Percentiles rank a stretch among this genome's conserved stretches.
These are phyloP conservation scores for Drosophila flavopinicola DNA, from an alignment of 2,888 invertebrate genomes.

Conservation along the genomic window DNA sequence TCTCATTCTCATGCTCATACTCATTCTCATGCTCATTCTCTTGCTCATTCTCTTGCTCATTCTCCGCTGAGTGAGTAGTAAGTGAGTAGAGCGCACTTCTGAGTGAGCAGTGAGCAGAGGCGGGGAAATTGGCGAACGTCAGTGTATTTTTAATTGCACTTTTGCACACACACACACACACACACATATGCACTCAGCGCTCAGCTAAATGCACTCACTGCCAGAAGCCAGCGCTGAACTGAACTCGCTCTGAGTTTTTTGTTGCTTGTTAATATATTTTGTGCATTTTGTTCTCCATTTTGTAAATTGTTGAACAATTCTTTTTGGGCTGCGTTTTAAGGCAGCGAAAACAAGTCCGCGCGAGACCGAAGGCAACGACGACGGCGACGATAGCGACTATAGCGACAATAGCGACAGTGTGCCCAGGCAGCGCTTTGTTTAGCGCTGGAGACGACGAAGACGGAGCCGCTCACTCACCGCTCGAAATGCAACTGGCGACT, in stretches of 20 bases:
- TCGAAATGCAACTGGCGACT: conserved; percentile 77
- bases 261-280: conserved; percentile 31
- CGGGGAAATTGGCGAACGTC: conserved; percentile 57
- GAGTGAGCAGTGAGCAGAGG: conserved; percentile 37
- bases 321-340: conserved; percentile 57
- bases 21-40: conserved; percentile 22
- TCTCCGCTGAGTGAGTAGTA: conserved; percentile 38
- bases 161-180: conserved; percentile 25
- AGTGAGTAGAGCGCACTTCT: conserved; percentile 35
- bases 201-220: conserved; percentile 30
- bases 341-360: conserved; percentile 61
- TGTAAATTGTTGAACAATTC: conserved; percentile 64
- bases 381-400: conserved; percentile 13
- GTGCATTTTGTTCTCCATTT: conserved; percentile 73
- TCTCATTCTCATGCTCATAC: conserved; percentile 21
- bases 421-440: conserved; percentile 58
- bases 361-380: conserved; percentile 42
- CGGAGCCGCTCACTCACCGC: conserved; percentile 78
- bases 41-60: conserved; percentile 30
- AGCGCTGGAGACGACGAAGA: conserved; percentile 63
- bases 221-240: conserved; percentile 41
- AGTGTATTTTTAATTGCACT: conserved; percentile 77
- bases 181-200: conserved; percentile 43
- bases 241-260: conserved; percentile 48
- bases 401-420: conserved; percentile 10